phyloP scores from a whole-genome alignment of 2,888 invertebrate genomes.

The Linnaemya vulpina region DNA sequence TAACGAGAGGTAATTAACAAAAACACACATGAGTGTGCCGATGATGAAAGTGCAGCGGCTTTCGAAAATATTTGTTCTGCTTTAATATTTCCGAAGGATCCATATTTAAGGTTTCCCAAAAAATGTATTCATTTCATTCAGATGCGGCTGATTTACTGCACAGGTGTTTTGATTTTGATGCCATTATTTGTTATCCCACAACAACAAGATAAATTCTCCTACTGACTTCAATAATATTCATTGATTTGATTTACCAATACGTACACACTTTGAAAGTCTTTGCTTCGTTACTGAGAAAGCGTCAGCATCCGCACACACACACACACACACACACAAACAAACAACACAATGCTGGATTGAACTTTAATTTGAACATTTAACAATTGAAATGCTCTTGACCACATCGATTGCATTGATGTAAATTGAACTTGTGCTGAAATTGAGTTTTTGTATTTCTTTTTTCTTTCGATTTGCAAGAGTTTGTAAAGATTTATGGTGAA shows the following conservation, averaged over 20 bases:
- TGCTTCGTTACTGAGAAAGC: not conserved
- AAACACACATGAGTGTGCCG: too few relatives aligned
- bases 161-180: too few relatives aligned
- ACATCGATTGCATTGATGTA: constrained; percentile 9
- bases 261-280: not conserved
- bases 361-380: not conserved
- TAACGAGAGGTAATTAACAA: too few relatives aligned
- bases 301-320: not conserved
- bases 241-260: not conserved
- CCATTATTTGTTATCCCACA: not conserved
- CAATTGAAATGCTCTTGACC: constrained; percentile 3
- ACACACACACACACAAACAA: not conserved
- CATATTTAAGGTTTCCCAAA: too few relatives aligned
- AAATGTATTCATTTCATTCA: too few relatives aligned
- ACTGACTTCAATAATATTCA: not conserved
- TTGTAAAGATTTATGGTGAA: constrained; percentile 4
- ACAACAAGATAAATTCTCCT: not conserved
- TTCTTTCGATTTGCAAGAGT: constrained; percentile 15
- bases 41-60: too few relatives aligned
- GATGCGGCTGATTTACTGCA: too few relatives aligned
- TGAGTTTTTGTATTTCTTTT: constrained; percentile 10
- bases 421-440: constrained; percentile 16
- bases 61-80: too few relatives aligned
- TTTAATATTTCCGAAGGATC: too few relatives aligned
- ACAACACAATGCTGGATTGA: not conserved